These are phyloP conservation scores for Laspeyria flexula DNA, from an alignment of 2,888 invertebrate genomes.

Conservation along the genomic window DNA sequence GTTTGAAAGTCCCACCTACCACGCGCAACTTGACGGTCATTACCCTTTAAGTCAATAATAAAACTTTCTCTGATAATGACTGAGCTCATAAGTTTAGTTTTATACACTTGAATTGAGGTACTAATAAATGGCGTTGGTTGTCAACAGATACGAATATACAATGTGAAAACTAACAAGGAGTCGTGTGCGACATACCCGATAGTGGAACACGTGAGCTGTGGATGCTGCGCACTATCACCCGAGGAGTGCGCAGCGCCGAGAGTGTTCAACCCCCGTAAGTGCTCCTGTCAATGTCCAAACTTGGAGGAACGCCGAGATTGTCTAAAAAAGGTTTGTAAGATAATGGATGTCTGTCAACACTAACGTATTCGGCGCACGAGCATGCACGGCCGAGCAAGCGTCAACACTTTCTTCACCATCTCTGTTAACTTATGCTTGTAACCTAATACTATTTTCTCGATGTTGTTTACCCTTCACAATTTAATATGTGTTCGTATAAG, in stretches of 20 bases:
- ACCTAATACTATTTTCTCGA: slow-evolving; percentile 34
- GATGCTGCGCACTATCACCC: slow-evolving; percentile 65
- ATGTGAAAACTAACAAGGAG: slow-evolving; percentile 72
- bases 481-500: slow-evolving; percentile 25
- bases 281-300: slow-evolving; percentile 81
- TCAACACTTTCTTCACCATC: slow-evolving; percentile 46
- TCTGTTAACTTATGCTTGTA: slow-evolving; percentile 60
- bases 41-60: not conserved
- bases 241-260: slow-evolving; percentile 63
- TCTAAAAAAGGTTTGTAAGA: slow-evolving; percentile 80
- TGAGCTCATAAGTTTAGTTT: not conserved
- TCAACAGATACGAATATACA: slow-evolving; percentile 73
- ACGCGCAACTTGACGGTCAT: not conserved
- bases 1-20: not conserved
- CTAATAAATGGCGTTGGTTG: slow-evolving; percentile 10
- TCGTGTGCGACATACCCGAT: slow-evolving; percentile 70
- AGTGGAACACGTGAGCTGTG: slow-evolving; percentile 74
- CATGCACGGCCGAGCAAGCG: slow-evolving; percentile 50
- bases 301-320: slow-evolving; percentile 71
- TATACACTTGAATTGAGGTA: not conserved
- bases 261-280: slow-evolving; percentile 81
- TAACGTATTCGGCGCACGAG: slow-evolving; percentile 63
- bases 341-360: slow-evolving; percentile 77
- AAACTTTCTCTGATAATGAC: not conserved
- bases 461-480: slow-evolving; percentile 38